Percentiles rank a stretch among this genome's conserved stretches.
Evolutionary conservation across 2,797 vertebrate genomes (phyloP).

Genomic region (Urosaurus nigricauda): DNA sequence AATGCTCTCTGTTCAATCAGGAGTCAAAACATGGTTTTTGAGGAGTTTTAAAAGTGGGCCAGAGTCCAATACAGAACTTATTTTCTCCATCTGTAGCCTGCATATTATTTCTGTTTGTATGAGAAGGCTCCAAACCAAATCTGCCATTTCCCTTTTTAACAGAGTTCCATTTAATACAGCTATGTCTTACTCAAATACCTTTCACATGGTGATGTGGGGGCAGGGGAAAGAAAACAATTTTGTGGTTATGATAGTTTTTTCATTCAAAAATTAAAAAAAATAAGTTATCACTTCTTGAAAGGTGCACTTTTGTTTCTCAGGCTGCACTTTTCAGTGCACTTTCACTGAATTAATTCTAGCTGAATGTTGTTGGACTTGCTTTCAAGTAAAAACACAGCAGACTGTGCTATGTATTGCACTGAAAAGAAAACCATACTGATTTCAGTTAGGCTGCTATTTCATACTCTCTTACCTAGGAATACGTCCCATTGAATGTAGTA

Average conservation of each 20-base stretch:
- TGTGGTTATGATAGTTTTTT: not conserved
- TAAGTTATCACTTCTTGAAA: not conserved
- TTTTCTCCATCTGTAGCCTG: conserved; percentile 7
- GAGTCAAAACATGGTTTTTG: not conserved
- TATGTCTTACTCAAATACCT: not conserved
- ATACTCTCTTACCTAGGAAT: not conserved
- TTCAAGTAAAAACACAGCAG: not conserved
- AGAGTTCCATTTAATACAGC: no score
- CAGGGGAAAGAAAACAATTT: not conserved
- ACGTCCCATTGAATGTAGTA: no score
- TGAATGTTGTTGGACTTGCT: not conserved
- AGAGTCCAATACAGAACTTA: conserved; percentile 1
- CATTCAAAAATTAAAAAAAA: not conserved
- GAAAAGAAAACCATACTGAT: not conserved
- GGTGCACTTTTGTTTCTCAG: not conserved
- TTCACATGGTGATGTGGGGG: not conserved
- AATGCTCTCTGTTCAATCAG: not conserved
- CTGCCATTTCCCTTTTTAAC: not conserved
- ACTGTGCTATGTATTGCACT: not conserved
- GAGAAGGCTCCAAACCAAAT: not conserved
- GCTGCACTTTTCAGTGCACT: not conserved
- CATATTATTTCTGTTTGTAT: not conserved
- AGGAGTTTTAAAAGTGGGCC: not conserved
- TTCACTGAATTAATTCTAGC: not conserved
- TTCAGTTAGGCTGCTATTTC: conserved; percentile 6